Evolutionary conservation across 2,888 invertebrate species (phyloP), one percentile per base, ranked within the genome.

Genomic region (Drosophila buzzatii): DNA sequence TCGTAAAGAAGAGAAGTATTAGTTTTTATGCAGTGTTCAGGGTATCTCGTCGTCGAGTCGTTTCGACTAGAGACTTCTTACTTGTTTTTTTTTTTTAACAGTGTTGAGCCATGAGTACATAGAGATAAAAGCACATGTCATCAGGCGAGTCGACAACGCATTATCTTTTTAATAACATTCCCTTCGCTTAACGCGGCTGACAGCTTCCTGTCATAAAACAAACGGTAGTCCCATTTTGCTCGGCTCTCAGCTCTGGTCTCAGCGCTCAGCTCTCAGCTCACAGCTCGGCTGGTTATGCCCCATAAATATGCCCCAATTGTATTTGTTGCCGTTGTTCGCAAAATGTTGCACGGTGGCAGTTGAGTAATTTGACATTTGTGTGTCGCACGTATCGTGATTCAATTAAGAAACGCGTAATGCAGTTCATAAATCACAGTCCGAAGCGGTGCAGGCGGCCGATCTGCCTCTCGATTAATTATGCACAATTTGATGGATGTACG

Each of bases 401-500:
- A 87, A 79, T 84, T 82, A 79, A 71, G 71, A 64, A 56, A 61
- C 68, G 51, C 58, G 56, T 51, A 55, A 55, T 45, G 56, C 67
- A 82, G 87, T 89, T 87, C 75, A 84, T 89, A 89, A 89, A 84
- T 87, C 82, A 82, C 72, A 71, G 56, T 20, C 57, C 59, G 37
- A 47, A 58, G 1, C n/a, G 23, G 52, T 52, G 62, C 41, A 39
- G 33, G 5, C 27, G 33, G 41, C 16, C 60, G 47, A 47, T 31
- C 31, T 51, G 57, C 39, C 47, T 16, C 42, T 68, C 89, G 62
- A 85, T 85, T 84, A 84, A 89, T 84, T 84, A 89, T 89, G 82
- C 85, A 66, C 79, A 89, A 82, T 79, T 85, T 85, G 90, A 85
- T 85, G 76, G 90, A 85, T 85, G 85, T 76, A 76, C 88, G 90